Percentiles rank a stretch among this genome's conserved stretches.
These are phyloP conservation scores for Prorops nasuta DNA, from an alignment of 1,140 invertebrate species.

Conservation along the genomic window DNA sequence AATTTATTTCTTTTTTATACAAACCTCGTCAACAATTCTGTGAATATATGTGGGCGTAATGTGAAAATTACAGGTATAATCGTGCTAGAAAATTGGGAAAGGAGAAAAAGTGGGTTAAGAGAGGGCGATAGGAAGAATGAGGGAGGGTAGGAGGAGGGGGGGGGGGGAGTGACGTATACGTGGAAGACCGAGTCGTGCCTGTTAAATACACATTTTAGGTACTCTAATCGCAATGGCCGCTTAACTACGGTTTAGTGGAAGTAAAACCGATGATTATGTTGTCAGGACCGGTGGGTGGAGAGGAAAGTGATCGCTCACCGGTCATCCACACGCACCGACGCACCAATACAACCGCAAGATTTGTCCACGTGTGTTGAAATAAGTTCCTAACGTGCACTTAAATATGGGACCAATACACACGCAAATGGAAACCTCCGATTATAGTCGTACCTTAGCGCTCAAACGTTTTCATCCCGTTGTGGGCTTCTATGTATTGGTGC, in stretches of 20 bases:
- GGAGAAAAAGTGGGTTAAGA: background rate
- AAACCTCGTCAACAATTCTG: too few relatives aligned
- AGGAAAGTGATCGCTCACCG: conserved; percentile 52
- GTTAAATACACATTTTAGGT: conserved; percentile 55
- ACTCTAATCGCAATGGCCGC: conserved; percentile 48
- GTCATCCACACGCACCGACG: conserved; percentile 16
- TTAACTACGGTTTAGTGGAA: conserved; percentile 52
- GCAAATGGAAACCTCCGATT: too few relatives aligned
- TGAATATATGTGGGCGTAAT: too few relatives aligned
- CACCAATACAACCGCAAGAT: background rate
- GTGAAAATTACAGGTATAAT: too few relatives aligned
- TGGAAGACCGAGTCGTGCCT: conserved; percentile 13
- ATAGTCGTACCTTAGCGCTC: too few relatives aligned
- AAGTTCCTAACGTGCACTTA: too few relatives aligned
- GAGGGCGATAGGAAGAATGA: background rate
- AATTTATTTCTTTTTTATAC: too few relatives aligned
- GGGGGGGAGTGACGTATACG: conserved; percentile 19
- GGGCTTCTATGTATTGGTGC: too few relatives aligned
- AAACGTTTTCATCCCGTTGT: too few relatives aligned
- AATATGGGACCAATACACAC: too few relatives aligned
- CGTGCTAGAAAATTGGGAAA: too few relatives aligned
- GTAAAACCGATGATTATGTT: conserved; percentile 56
- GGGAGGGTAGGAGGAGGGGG: conserved; percentile 8
- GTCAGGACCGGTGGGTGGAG: conserved; percentile 42
- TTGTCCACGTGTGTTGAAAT: too few relatives aligned